Evolutionary conservation across 2,797 vertebrate species (phyloP).

Genomic region (Liparis tanakae): DNA sequence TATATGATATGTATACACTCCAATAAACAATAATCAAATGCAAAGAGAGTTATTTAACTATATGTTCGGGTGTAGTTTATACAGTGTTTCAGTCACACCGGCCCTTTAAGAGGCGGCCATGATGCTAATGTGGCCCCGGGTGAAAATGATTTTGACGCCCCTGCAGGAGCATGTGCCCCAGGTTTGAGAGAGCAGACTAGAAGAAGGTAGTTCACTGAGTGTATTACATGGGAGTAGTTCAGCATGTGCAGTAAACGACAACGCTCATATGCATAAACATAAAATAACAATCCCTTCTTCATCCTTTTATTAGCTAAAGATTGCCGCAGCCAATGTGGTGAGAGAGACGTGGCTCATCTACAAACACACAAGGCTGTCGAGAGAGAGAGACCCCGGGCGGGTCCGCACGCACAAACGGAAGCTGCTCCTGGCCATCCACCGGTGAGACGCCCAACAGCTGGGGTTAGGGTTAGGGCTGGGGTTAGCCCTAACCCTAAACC

Average conservation of each 20-base stretch:
- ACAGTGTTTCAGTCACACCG: no score
- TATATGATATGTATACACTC: no score
- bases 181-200: slow-evolving; percentile 10
- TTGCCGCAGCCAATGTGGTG: slow-evolving; percentile 96
- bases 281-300: slow-evolving; percentile 47
- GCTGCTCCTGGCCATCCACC: slow-evolving; percentile 96
- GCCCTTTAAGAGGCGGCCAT: no score
- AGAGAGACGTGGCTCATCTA: slow-evolving; percentile 99
- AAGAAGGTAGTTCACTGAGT: neutral
- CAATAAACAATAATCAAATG: no score
- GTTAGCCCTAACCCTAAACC: no score
- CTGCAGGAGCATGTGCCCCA: neutral
- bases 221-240: slow-evolving; percentile 20
- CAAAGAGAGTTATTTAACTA: no score
- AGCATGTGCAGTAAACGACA: slow-evolving; percentile 39
- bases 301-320: slow-evolving; percentile 88
- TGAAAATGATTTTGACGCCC: no score
- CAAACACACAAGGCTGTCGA: slow-evolving; percentile 93
- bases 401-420: slow-evolving; percentile 95
- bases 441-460: slow-evolving; percentile 86
- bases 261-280: slow-evolving; percentile 34
- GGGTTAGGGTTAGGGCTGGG: no score
- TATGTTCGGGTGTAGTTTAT: no score
- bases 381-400: slow-evolving; percentile 90
- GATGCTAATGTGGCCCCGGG: no score